Base-by-base conservation (phyloP, 2,113 vertebrate species). In the Oxyura jamaicensis region DNA sequence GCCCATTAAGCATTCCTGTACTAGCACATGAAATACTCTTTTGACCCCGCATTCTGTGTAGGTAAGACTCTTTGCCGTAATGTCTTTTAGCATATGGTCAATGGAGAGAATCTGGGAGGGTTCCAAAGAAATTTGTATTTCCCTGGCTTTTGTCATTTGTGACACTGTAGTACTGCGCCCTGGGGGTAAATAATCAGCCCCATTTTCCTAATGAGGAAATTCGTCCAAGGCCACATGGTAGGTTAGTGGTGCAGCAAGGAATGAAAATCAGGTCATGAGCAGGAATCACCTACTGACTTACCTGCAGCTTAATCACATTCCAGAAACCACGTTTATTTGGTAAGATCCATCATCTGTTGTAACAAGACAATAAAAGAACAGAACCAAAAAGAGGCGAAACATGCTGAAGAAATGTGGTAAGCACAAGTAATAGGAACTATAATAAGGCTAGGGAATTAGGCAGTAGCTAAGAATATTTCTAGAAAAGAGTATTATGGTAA, bases 191-290 rank as follows among this genome's bases (percentile, higher is more conserved):
- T 96, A 78, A 94, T 68, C 68, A 90, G 39, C 66, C 68, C 80
- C 62, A 65, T 96, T 94, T 89, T 93, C 93, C 93, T 95, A 89
- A 95, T 65, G 91, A 95, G 91, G 83, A 95, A 95, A 93, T 91
- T 89, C 39, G 84, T 89, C 69, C 95, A 95, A 92, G 86, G 83
- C 93, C 93, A 89, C 65, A 60, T 31, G 59, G 59, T 86, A 91
- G 95, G 62, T 82, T 89, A 82, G 52, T n/a, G 69, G 83, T 60
- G 65, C 69, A 84, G 83, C 53, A 79, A 95, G 80, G 77, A 62
- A 52, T 48, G 58, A 88, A 93, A 91, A 84, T 91, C 86, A 87
- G 91, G 88, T 92, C 83, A 72, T 9, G 62, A 86, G 66, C 66
- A 95, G 62, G 66, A 91, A 72, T 91, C 80, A 78, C 69, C 80